Conservation (phyloP, 2,888 invertebrate species). For the Falcaria lacertinaria region DNA sequence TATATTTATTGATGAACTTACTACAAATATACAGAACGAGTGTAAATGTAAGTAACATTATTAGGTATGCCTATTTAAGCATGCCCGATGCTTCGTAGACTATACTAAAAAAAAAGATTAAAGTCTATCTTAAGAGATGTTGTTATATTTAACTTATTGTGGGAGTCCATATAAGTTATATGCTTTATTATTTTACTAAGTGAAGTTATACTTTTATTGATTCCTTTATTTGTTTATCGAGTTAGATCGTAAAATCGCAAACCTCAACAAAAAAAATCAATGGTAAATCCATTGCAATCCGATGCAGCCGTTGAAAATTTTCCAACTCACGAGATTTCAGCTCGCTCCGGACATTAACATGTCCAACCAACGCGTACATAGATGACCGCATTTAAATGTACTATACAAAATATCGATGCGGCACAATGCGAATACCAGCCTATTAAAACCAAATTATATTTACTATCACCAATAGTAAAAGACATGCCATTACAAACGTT, state of each 20-base stretch:
- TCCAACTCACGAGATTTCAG: slow-evolving; percentile 48
- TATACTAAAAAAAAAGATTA: too few relatives aligned
- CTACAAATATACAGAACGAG: too few relatives aligned
- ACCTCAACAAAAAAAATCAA: not conserved
- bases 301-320: slow-evolving; percentile 40
- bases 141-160: too few relatives aligned
- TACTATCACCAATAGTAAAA: slow-evolving; percentile 12
- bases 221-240: not conserved
- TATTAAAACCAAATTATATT: slow-evolving; percentile 34
- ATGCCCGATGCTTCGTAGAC: too few relatives aligned
- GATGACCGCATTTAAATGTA: slow-evolving; percentile 76
- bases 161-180: too few relatives aligned
- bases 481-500: slow-evolving; percentile 26
- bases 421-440: slow-evolving; percentile 63
- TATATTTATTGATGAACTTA: too few relatives aligned
- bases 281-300: slow-evolving; percentile 11
- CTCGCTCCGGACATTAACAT: slow-evolving; percentile 54
- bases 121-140: too few relatives aligned
- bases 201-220: too few relatives aligned
- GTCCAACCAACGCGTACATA: slow-evolving; percentile 50
- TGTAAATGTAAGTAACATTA: too few relatives aligned
- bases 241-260: not conserved
- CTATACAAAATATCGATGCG: slow-evolving; percentile 73
- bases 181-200: too few relatives aligned
- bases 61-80: too few relatives aligned